Percentiles rank a stretch among this genome's conserved stretches.
phyloP scores from a whole-genome alignment of 2,888 invertebrate genomes.

The Tuta absoluta region DNA sequence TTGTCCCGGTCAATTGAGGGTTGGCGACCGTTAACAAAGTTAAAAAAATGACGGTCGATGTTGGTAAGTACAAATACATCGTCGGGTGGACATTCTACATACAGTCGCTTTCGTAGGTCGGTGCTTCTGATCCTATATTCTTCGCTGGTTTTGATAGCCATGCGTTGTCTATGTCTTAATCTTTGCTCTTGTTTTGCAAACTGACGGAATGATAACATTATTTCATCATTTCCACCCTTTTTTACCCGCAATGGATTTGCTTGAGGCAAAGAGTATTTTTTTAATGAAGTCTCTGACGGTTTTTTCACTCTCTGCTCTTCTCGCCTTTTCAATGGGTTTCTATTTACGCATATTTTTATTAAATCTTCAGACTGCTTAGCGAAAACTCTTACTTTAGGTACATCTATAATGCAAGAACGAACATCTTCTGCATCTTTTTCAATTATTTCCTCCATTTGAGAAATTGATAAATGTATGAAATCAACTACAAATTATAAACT shows the following conservation, averaged over 20 bases:
- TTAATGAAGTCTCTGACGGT: conserved; percentile 38
- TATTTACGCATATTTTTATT: conserved; percentile 32
- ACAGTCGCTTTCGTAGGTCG: conserved; percentile 49
- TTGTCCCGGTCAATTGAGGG: conserved; percentile 43
- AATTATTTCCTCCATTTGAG: conserved; percentile 2
- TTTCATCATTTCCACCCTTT: conserved; percentile 48
- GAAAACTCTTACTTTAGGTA: conserved; percentile 45
- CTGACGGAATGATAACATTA: conserved; percentile 54
- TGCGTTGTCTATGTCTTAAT: conserved; percentile 44
- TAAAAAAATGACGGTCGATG: conserved; percentile 55
- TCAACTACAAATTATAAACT: neutral
- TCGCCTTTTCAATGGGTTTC: conserved; percentile 31
- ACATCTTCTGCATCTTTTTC: conserved; percentile 36
- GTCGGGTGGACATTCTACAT: conserved; percentile 44
- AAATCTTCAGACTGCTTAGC: conserved; percentile 29
- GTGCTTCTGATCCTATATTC: conserved; percentile 56
- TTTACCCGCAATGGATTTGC: conserved; percentile 44
- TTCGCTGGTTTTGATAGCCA: conserved; percentile 47
- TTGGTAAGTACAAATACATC: conserved; percentile 54
- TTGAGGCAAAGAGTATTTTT: conserved; percentile 44
- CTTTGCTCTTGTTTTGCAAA: conserved; percentile 52
- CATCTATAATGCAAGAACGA: conserved; percentile 46
- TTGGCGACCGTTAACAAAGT: conserved; percentile 47
- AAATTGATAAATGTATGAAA: neutral
- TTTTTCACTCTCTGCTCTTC: conserved; percentile 34